A percentile compares a stretch with the other conserved stretches of the same genome.
Conservation (phyloP, 2,888 invertebrate genomes). For the Oxyteleia sp. region DNA sequence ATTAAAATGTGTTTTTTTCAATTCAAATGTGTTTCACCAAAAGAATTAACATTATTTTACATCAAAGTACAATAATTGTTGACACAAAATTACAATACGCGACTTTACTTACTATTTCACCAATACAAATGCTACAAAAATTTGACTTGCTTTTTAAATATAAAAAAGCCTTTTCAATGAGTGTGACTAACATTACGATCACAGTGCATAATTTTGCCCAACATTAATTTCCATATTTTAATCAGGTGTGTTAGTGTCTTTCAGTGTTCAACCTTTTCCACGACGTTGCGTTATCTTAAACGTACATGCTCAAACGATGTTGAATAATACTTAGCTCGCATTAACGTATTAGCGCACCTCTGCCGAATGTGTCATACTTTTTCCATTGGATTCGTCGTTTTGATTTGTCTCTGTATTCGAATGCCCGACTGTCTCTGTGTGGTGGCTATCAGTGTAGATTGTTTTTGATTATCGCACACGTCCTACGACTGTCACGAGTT, state of each 20-base stretch:
- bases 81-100: too few relatives aligned
- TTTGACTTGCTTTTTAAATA: too few relatives aligned
- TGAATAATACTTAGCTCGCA: constrained; percentile 32
- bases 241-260: constrained; percentile 34
- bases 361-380: constrained; percentile 40
- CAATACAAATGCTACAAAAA: too few relatives aligned
- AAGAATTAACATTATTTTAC: too few relatives aligned
- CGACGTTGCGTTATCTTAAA: constrained; percentile 34
- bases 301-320: constrained; percentile 31
- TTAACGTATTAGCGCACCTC: constrained; percentile 43
- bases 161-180: too few relatives aligned
- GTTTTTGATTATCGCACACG: constrained; percentile 60
- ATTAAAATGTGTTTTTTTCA: too few relatives aligned
- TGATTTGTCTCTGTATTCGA: constrained; percentile 15
- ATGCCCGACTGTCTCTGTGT: neutral
- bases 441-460: constrained; percentile 54
- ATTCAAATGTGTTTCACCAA: too few relatives aligned
- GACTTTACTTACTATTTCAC: too few relatives aligned
- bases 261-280: constrained; percentile 3
- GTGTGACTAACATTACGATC: too few relatives aligned
- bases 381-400: constrained; percentile 17
- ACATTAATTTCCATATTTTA: too few relatives aligned
- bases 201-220: too few relatives aligned
- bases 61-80: too few relatives aligned
- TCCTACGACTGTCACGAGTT: constrained; percentile 42